Percentiles rank a stretch among this genome's conserved stretches.
phyloP scores from a whole-genome alignment of 2,113 vertebrate genomes.

The Heterotilapia buettikoferi region DNA sequence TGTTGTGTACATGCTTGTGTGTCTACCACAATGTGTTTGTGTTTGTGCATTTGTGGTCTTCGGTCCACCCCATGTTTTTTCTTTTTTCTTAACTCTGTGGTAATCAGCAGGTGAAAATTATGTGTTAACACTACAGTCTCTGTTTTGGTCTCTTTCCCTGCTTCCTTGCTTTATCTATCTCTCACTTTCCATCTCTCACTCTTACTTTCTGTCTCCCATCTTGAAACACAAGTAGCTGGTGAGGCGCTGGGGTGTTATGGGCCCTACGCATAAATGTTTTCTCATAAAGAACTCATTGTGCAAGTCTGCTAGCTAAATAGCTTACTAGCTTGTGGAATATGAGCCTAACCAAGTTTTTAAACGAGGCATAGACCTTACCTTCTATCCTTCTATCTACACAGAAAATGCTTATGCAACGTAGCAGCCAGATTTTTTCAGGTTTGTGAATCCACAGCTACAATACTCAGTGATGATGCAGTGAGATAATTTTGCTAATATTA shows the following conservation, averaged over 20 bases:
- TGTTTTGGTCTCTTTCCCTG: neutral
- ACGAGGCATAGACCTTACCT: neutral
- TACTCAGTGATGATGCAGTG: neutral
- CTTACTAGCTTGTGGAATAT: neutral
- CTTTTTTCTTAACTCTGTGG: neutral
- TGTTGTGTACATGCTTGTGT: neutral
- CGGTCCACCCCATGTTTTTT: neutral
- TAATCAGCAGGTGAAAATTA: conserved; percentile 17
- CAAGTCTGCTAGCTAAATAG: neutral
- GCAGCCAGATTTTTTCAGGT: neutral
- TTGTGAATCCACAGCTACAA: neutral
- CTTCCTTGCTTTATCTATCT: neutral
- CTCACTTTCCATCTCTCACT: neutral
- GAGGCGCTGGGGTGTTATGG: neutral
- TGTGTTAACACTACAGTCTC: neutral
- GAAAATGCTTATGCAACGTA: neutral
- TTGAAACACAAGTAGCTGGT: neutral
- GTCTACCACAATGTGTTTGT: neutral
- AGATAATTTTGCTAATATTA: neutral
- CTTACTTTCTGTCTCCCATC: neutral
- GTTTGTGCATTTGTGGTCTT: neutral
- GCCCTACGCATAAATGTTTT: neutral
- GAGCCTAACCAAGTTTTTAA: neutral
- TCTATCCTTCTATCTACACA: neutral
- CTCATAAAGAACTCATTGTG: neutral